Base-by-base conservation (phyloP, 2,888 invertebrate species). In the Myopa testacea region DNA sequence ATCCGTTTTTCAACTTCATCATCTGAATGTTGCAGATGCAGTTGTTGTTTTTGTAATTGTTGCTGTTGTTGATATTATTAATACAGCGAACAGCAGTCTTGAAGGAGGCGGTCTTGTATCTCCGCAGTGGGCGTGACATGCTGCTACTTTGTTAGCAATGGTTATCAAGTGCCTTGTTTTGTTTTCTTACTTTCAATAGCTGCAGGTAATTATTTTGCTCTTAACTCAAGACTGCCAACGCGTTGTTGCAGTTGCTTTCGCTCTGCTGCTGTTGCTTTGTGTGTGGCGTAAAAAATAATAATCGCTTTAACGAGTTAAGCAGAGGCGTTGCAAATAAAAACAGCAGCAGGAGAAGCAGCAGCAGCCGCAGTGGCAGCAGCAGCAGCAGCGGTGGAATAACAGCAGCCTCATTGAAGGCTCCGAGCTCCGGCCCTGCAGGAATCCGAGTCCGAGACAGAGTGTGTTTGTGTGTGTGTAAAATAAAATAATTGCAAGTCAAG, bases 201-300 rank as follows among this genome's bases (percentile, higher is more conserved):
- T 55, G 55, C 75, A 52, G 67, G 75, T 75, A 58, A 75, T 75
- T 75, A 68, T 75, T 75, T 72, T 38, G 26, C 75, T 63, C 65
- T 74, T 52, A 52, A 69, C 68, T 69, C 50, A 45, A 69, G 37
- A 16, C 12, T 58, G 6, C 10, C 45, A 6, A n/a, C 26, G 50
- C 70, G 70, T 12, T 70, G 40, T 45, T 60, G 38, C 50, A 38
- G 73, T 4, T 45, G 14, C 72, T 37, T 62, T 73, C 7, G 4
- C 45, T 45, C 71, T 14, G 26, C 60, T n/a, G 38, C 5, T 62
- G 45, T 62, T 40, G 5, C 26, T 40, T 63, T 62, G 26, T 63
- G 45, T 37, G 63, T 62, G 45, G 45, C 45, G 10, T 45, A 75
- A 68, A n/a, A 75, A 75, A 58, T 26, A 26, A 68, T 75, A 75